Evolutionary conservation across 2,113 vertebrate species (phyloP), one percentile per base, ranked within the genome.

Genomic region (Galeopterus variegatus): DNA sequence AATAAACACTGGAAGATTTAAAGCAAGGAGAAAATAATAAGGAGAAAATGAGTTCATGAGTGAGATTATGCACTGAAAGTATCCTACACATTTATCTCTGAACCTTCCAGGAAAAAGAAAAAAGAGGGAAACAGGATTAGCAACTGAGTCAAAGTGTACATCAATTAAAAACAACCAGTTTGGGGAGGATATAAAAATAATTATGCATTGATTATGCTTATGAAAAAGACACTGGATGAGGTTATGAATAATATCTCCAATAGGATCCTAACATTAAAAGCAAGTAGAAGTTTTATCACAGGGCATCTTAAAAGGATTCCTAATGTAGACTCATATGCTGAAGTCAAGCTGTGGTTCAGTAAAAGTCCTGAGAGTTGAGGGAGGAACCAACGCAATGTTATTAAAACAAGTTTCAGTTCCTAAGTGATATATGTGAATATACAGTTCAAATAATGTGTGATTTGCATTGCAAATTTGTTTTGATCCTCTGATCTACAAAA

Each of bases 21-120:
- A 73, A 31, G 41, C 13, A 45, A 67, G n/a, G 11, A 9, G 19
- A 69, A 84, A 65, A 5, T 2, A 23, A 50, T 6, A 48, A 33
- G 45, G 12, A 24, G 15, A 56, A 19, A 12, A 50, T 36, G 15
- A 14, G 17, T 19, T n/a, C 28, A 15, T 6, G 70, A 9, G 23
- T 4, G 8, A 12, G 8, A 19, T 15, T 6, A 0, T 0, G 19
- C 8, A 7, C 15, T 6, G 9, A 14, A 8, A 24, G 11, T 2
- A 4, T 14, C 6, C 18, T 14, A 14, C 2, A 15, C 19, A 1
- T 19, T 13, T 26, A 21, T 9, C 2, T 21, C 50, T 0, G 0
- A 24, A 23, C 33, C 21, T 33, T 45, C 21, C 15, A 18, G 58
- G 15, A 69, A 14, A 33, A 12, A 28, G 1, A 60, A 8, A 1